Conservation (phyloP, 2,797 vertebrate genomes). For the Pangasius sanitwongsei region DNA sequence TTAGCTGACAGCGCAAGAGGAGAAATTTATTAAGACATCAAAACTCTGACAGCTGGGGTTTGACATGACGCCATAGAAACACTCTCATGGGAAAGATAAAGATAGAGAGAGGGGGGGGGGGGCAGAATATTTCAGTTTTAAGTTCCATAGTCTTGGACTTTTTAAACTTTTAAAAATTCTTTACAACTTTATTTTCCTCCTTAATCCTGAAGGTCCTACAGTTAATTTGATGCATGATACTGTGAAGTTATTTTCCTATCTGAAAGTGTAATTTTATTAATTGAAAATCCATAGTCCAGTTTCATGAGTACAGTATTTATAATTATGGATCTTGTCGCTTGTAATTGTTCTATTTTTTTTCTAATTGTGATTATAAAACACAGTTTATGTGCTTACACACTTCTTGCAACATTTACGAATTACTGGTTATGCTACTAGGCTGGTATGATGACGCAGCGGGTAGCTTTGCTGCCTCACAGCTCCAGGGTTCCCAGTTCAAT, state of each 20-base stretch:
- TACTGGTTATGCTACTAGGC: neutral
- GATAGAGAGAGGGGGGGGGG: conserved; percentile 22
- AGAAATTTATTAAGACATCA: conserved; percentile 93
- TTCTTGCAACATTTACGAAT: neutral
- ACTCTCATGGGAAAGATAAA: conserved; percentile 18
- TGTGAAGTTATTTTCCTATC: neutral
- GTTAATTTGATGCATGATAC: neutral
- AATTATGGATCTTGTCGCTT: neutral
- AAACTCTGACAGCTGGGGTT: conserved; percentile 81
- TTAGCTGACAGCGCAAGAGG: conserved; percentile 51
- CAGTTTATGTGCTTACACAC: neutral
- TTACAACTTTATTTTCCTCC: neutral
- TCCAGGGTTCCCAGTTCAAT: neutral
- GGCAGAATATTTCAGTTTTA: conserved; percentile 51
- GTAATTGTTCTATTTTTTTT: neutral
- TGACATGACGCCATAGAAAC: conserved; percentile 41
- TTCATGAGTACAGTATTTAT: neutral
- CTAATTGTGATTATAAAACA: neutral
- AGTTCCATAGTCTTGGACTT: neutral
- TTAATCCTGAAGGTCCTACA: neutral
- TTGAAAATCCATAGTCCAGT: neutral
- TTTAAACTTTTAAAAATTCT: neutral
- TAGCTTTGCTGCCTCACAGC: neutral
- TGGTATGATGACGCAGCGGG: neutral
- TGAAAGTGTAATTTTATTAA: neutral